Conservation (phyloP, 2,888 invertebrate genomes). For the Gerosis bhagava region DNA sequence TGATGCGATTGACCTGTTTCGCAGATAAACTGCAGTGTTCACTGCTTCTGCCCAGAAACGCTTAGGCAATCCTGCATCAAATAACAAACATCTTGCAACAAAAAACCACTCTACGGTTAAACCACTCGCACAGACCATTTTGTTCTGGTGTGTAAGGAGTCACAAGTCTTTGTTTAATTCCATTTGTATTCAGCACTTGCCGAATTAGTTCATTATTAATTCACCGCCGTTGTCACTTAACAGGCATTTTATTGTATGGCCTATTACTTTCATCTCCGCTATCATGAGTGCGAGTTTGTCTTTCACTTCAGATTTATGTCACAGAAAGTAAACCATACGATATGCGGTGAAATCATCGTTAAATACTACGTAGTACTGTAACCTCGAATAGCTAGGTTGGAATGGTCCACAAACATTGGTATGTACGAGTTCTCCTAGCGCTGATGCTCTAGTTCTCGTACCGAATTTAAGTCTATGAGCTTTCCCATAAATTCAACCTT, state of each 20-base stretch:
- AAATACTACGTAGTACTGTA: not conserved
- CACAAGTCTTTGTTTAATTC: slow-evolving; percentile 23
- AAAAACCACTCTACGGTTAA: slow-evolving; percentile 19
- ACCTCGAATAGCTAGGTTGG: not conserved
- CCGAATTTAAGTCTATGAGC: not conserved
- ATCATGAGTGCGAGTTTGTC: not conserved
- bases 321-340: not conserved
- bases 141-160: slow-evolving; percentile 34
- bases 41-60: slow-evolving; percentile 34
- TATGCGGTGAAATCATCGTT: not conserved
- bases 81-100: slow-evolving; percentile 30
- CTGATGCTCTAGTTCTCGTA: too few species aligned
- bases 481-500: slow-evolving; percentile 2
- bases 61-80: slow-evolving; percentile 29
- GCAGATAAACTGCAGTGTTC: slow-evolving; percentile 24
- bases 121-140: slow-evolving; percentile 29
- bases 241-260: slow-evolving; percentile 1
- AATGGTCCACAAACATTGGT: slow-evolving; percentile 28
- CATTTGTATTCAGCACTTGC: not conserved
- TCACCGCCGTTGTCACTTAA: not conserved
- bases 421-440: not conserved
- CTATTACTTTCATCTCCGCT: not conserved
- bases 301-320: slow-evolving; percentile 1
- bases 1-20: slow-evolving; percentile 25
- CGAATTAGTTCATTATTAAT: not conserved